Evolutionary conservation across 2,113 vertebrate species (phyloP).

Genomic region (Labeo catla): DNA sequence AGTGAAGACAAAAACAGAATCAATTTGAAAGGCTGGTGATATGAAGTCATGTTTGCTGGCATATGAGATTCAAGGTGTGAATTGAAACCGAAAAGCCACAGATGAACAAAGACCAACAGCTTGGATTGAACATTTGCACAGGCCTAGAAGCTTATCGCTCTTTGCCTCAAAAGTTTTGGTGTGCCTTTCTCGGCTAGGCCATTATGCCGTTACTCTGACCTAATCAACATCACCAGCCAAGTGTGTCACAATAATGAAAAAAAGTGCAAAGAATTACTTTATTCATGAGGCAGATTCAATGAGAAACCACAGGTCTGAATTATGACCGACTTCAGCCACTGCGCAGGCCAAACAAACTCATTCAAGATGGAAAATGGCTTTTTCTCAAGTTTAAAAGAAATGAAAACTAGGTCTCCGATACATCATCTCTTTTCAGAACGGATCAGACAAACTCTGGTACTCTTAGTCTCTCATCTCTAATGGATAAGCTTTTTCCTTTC

Average conservation of each 20-base stretch:
- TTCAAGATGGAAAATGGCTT: constrained; percentile 40
- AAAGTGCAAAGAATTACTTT: constrained; percentile 19
- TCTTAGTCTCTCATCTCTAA: constrained; percentile 44
- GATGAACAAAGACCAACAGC: background rate
- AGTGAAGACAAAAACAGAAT: background rate
- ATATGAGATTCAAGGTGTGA: background rate
- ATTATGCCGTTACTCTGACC: background rate
- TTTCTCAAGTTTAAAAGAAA: constrained; percentile 48
- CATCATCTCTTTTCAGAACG: constrained; percentile 38
- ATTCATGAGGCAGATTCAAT: constrained; percentile 19
- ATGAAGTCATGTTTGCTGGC: background rate
- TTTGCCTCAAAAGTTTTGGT: background rate
- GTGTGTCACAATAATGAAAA: constrained; percentile 5
- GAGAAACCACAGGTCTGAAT: constrained; percentile 35
- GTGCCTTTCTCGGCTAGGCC: background rate
- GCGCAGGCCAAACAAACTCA: constrained; percentile 41
- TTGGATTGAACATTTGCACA: constrained; percentile 12
- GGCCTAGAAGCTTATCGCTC: background rate
- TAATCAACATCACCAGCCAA: constrained; percentile 31
- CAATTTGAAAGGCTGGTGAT: background rate
- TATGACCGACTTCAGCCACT: constrained; percentile 23
- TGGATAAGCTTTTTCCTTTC: constrained; percentile 43
- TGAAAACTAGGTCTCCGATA: constrained; percentile 39
- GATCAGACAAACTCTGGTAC: constrained; percentile 13
- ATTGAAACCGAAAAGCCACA: constrained; percentile 1